Evolutionary conservation across 2,888 invertebrate genomes (phyloP).

Genomic region (Cataglyphis livida): DNA sequence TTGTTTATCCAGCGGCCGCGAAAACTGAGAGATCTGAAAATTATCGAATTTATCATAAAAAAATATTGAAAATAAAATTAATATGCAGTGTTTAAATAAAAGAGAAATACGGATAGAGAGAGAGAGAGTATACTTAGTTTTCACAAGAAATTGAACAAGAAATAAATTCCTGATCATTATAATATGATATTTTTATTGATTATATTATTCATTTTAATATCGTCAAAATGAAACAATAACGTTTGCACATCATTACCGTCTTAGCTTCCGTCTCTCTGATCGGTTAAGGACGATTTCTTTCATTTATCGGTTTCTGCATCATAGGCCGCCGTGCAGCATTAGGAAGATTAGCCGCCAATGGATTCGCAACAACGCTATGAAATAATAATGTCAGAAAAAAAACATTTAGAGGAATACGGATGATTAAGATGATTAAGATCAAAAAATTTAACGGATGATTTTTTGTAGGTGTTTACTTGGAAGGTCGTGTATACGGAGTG

Average conservation of each 20-base stretch:
- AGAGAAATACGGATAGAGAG: neutral
- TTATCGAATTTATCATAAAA: conserved; percentile 50
- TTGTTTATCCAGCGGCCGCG: conserved; percentile 53
- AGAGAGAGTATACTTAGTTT: neutral
- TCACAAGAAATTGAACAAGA: conserved; percentile 6
- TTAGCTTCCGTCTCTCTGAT: conserved; percentile 40
- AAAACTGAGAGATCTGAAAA: conserved; percentile 66
- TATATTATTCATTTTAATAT: neutral
- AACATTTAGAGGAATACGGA: conserved; percentile 36
- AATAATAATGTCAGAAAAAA: conserved; percentile 66
- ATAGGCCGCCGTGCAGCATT: conserved; percentile 64
- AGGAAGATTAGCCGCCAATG: conserved; percentile 67
- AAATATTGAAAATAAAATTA: conserved; percentile 22
- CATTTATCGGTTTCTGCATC: conserved; percentile 68
- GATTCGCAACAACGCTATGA: conserved; percentile 69
- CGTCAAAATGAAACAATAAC: neutral
- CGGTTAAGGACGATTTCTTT: conserved; percentile 64
- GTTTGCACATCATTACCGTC: conserved; percentile 49
- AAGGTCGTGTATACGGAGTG: conserved; percentile 87
- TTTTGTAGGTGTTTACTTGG: conserved; percentile 85
- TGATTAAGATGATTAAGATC: conserved; percentile 34
- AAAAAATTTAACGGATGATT: conserved; percentile 53
- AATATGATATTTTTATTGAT: conserved; percentile 7
- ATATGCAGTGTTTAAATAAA: neutral
- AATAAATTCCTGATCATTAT: conserved; percentile 10